Evolutionary conservation across 1,140 invertebrate genomes (phyloP), one percentile per base, ranked within the genome.

Genomic region (Sarcophaga peregrina): DNA sequence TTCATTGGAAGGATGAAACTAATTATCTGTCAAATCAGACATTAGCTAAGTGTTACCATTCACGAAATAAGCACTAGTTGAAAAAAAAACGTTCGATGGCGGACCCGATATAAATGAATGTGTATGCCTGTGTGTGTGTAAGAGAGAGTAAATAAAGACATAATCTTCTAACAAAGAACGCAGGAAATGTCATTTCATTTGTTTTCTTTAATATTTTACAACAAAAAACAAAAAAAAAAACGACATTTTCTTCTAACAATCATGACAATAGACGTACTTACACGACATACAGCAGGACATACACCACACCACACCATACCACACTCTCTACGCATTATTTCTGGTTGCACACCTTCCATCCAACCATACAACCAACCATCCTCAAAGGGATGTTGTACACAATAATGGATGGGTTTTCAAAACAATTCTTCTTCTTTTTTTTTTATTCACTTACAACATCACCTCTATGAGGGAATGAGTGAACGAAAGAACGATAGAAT

Each of bases 141-240:
- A 37, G 4, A 37, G 25, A 37, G 1, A 2, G 25, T 37, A 37
- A 37, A 37, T 37, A 37, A 37, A 37, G 25, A 37, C 25, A 37
- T 37, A 37, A 37, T 58, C 50, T 52, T 52, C 2, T 9, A 52
- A 78, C 75, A 78, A 78, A 78, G 20, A 78, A 78, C 75, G 25
- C 75, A 78, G 75, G 75, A 78, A 78, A 78, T 78, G 75, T 78
- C 75, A 78, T 78, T 50, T 72, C 62, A 78, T 78, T 78, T 78
- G 75, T 78, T 78, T 37, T 37, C 25, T 37, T 50, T 8, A 50
- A 78, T 20, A 78, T 37, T 13, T 74, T 74, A 45, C 37, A 50
- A 78, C 50, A 50, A 78, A 76, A 15, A 15, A 11, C 48, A 50
- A 5, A 15, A 15, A 11, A 76, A 50, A 5, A 11, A 37, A 78